phyloP scores from a whole-genome alignment of 1,140 invertebrate genomes.

The Drosophila orosa region DNA sequence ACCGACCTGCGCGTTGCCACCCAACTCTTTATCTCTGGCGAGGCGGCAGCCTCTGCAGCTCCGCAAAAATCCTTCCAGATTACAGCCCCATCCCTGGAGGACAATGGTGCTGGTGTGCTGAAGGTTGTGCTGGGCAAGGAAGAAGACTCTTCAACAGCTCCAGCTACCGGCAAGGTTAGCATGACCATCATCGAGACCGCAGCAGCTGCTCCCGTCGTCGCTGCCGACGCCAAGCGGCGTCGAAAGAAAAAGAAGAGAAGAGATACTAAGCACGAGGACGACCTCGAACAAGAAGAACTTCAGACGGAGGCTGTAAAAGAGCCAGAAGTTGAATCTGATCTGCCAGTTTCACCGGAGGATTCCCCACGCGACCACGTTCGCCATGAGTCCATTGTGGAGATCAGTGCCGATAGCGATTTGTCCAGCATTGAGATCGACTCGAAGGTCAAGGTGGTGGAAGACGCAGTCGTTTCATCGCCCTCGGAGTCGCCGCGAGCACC shows the following conservation, averaged over 20 bases:
- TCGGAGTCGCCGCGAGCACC: slow-evolving; percentile 75
- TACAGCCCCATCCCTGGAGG: slow-evolving; percentile 71
- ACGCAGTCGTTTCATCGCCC: slow-evolving; percentile 84
- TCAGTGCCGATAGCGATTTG: slow-evolving; percentile 73
- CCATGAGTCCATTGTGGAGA: slow-evolving; percentile 69
- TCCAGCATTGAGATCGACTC: slow-evolving; percentile 85
- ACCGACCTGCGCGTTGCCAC: slow-evolving; percentile 69
- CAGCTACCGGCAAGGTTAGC: slow-evolving; percentile 58
- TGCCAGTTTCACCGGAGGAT: slow-evolving; percentile 77
- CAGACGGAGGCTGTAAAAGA: slow-evolving; percentile 55
- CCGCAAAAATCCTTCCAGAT: slow-evolving; percentile 68
- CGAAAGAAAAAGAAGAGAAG: slow-evolving; percentile 84
- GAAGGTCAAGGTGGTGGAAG: slow-evolving; percentile 88
- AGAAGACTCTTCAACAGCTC: slow-evolving; percentile 14
- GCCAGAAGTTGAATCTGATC: slow-evolving; percentile 77
- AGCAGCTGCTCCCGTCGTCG: slow-evolving; percentile 35
- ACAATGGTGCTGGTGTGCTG: slow-evolving; percentile 65
- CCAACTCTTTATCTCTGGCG: slow-evolving; percentile 76
- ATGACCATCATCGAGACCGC: slow-evolving; percentile 77
- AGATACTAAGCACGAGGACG: slow-evolving; percentile 50
- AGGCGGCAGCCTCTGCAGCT: slow-evolving; percentile 51
- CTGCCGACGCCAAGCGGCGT: slow-evolving; percentile 75
- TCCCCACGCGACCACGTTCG: slow-evolving; percentile 50
- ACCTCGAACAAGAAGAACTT: slow-evolving; percentile 38
- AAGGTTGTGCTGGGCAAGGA: slow-evolving; percentile 56